Conservation (phyloP, 2,797 vertebrate species). For the Enteromius thamalakanensis region DNA sequence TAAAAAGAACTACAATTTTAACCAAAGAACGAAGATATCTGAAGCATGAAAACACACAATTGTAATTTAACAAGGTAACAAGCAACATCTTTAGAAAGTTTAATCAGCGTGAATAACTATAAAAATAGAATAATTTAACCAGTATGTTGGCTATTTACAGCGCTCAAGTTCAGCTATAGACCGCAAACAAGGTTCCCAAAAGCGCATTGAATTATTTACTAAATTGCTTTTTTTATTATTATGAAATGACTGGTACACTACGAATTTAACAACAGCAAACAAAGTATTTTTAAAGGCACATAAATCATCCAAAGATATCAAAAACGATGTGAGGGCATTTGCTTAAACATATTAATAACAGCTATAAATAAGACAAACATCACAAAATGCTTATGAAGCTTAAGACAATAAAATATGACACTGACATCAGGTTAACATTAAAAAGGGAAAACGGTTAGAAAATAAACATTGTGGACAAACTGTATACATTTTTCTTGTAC, state of each 20-base stretch:
- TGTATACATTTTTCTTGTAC: constrained; percentile 3
- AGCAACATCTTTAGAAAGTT: neutral
- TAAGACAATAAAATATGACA: constrained; percentile 14
- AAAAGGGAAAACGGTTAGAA: neutral
- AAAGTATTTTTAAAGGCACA: constrained; percentile 20
- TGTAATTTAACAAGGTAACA: neutral
- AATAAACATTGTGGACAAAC: constrained; percentile 10
- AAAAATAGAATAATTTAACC: neutral
- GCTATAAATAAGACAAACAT: constrained; percentile 25
- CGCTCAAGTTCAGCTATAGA: neutral
- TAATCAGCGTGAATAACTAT: neutral
- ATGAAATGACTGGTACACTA: neutral
- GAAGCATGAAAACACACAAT: neutral
- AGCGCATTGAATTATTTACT: neutral
- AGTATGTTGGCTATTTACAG: neutral
- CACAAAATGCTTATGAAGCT: neutral
- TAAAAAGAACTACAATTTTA: neutral
- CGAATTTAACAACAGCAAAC: constrained; percentile 18
- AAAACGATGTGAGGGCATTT: neutral
- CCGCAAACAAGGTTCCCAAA: neutral
- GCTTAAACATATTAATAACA: neutral
- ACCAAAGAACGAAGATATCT: neutral
- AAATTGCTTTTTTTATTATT: neutral
- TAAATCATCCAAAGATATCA: constrained; percentile 21
- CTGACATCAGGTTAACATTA: neutral